phyloP scores from a whole-genome alignment of 1,140 invertebrate genomes.

The Trichoplusia ni region DNA sequence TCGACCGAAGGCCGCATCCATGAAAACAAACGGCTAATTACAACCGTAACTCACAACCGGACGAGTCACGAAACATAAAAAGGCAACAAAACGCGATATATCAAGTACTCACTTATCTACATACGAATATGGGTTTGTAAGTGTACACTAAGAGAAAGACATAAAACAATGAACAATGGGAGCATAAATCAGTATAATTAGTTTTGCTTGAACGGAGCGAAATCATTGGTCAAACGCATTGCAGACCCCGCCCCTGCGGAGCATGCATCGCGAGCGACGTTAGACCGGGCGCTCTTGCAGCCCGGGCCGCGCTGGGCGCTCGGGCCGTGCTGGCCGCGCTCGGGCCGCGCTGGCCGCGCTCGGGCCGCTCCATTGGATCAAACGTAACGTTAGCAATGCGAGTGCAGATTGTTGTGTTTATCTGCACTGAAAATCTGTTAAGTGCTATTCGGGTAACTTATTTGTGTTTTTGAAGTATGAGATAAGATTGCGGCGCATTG shows the following conservation, averaged over 20 bases:
- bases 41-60: conserved; percentile 25
- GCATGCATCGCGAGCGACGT: conserved; percentile 45
- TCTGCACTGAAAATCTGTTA: conserved; percentile 20
- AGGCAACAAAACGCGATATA: conserved; percentile 35
- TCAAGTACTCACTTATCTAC: conserved; percentile 35
- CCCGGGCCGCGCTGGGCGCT: not conserved
- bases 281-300: conserved; percentile 51
- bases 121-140: conserved; percentile 40
- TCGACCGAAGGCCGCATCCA: conserved; percentile 15
- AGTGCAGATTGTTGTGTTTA: conserved; percentile 30
- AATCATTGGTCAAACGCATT: conserved; percentile 80
- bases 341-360: not conserved
- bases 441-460: conserved; percentile 12
- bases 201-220: conserved; percentile 76
- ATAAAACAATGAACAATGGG: conserved; percentile 82
- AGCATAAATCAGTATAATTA: conserved; percentile 83
- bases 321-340: too few species aligned
- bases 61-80: conserved; percentile 55
- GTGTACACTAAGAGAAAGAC: conserved; percentile 67
- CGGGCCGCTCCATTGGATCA: conserved; percentile 57
- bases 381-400: conserved; percentile 65
- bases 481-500: conserved; percentile 10
- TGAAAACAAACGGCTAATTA: conserved; percentile 31
- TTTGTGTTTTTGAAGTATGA: conserved; percentile 22
- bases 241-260: conserved; percentile 63